Percentiles rank a stretch among this genome's conserved stretches.
These are phyloP conservation scores for Anoncus sp. DNA, from an alignment of 2,888 invertebrate species.

Conservation along the genomic window DNA sequence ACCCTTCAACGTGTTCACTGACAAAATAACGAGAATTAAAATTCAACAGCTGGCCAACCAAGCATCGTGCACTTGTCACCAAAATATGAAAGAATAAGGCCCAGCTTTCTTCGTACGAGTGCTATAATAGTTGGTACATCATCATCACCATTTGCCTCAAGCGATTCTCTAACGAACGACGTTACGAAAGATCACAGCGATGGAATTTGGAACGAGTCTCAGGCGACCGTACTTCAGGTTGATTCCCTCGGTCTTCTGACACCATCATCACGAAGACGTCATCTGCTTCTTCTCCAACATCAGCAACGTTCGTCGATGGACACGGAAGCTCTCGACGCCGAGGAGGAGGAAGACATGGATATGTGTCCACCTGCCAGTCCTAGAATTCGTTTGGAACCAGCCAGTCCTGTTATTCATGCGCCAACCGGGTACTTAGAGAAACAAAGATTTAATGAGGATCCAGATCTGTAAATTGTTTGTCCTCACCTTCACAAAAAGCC, in stretches of 20 bases:
- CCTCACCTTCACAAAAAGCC: neutral
- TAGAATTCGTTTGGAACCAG: slow-evolving; percentile 77
- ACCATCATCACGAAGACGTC: slow-evolving; percentile 91
- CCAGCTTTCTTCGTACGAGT: slow-evolving; percentile 64
- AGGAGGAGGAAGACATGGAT: slow-evolving; percentile 80
- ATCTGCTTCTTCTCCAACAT: slow-evolving; percentile 91
- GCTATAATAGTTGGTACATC: slow-evolving; percentile 78
- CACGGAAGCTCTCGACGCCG: slow-evolving; percentile 91
- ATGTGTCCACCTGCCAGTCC: slow-evolving; percentile 75
- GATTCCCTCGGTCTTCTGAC: slow-evolving; percentile 89
- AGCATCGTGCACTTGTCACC: slow-evolving; percentile 56
- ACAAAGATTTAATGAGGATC: neutral
- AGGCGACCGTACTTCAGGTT: slow-evolving; percentile 91
- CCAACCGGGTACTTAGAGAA: slow-evolving; percentile 72
- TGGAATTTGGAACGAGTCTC: slow-evolving; percentile 95
- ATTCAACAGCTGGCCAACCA: slow-evolving; percentile 37
- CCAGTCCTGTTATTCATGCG: slow-evolving; percentile 74
- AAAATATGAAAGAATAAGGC: slow-evolving; percentile 62
- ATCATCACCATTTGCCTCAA: slow-evolving; percentile 91
- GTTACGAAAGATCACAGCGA: slow-evolving; percentile 92
- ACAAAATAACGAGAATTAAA: neutral
- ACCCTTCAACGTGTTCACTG: neutral
- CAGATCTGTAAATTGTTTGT: neutral
- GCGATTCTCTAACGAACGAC: slow-evolving; percentile 93
- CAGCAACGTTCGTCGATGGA: slow-evolving; percentile 94